phyloP scores from a whole-genome alignment of 2,797 vertebrate species.

The Huso huso region DNA sequence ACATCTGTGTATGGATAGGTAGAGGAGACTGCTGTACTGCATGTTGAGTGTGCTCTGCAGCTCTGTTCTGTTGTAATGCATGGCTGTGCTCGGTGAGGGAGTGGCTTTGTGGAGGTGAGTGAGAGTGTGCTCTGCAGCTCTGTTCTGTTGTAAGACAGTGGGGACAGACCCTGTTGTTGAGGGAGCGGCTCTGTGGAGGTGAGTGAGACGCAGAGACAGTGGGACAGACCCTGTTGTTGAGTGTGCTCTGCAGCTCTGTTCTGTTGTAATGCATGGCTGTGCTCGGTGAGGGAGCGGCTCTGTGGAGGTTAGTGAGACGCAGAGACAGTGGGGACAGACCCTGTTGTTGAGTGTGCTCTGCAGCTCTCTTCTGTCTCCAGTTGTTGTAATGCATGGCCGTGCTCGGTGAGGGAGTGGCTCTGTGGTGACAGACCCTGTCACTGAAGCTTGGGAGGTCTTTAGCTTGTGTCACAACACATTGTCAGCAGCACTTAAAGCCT shows the following conservation, averaged over 20 bases:
- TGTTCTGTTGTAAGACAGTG: too few relatives aligned
- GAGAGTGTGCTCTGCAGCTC: too few relatives aligned
- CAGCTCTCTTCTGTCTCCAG: neutral
- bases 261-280: neutral
- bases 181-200: neutral
- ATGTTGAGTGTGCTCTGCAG: neutral
- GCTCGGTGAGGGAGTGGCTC: neutral
- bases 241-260: neutral
- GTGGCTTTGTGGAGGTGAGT: neutral
- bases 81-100: neutral
- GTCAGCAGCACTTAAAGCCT: neutral
- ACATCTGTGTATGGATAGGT: slow-evolving; percentile 3
- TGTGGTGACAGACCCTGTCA: slow-evolving; percentile 8
- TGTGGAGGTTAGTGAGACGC: neutral
- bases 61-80: neutral
- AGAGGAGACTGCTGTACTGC: neutral
- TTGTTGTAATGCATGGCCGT: neutral
- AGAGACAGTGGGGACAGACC: neutral
- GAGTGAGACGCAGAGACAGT: neutral
- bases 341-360: neutral
- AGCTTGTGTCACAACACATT: slow-evolving; percentile 5
- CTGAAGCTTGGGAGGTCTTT: slow-evolving; percentile 2
- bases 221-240: neutral
- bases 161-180: neutral
- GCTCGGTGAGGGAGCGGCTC: neutral